Evolutionary conservation across 2,797 vertebrate species (phyloP), one percentile per base, ranked within the genome.

Genomic region (Enteromius argenteus): DNA sequence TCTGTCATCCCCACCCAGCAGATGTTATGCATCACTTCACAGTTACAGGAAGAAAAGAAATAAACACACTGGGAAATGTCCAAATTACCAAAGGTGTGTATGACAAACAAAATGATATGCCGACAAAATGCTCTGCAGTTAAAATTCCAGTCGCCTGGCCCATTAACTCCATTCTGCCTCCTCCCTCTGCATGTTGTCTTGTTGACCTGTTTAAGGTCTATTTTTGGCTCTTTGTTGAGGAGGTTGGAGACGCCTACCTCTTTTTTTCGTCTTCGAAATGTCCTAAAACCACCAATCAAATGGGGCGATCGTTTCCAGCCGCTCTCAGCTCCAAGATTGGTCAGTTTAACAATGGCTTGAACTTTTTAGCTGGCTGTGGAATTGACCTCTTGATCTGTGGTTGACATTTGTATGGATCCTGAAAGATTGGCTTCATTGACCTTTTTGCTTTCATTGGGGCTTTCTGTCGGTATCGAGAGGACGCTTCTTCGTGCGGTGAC

Each of bases 361-460:
- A 66, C 19, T 81, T 44, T 84, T 67, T 80, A 77, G 58, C 60
- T 60, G 66, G 69, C 84, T 68, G n/a, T 35, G 37, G 23, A 71
- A 32, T 73, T 37, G 35, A 78, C 68, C 64, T 84, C 60, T 87
- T 86, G 68, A 85, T 74, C 78, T 84, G 80, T 58, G 15, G n/a
- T 32, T 85, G 66, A 27, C 42, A 81, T 83, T 81, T 67, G n/a
- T 62, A 75, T 37, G 44, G 21, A 80, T 68, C 17, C 21, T 46
- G 42, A 85, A 75, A 79, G 49, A 73, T 42, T 7, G 62, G 17
- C 74, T 44, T 86, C 53, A 78, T 51, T 81, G 73, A 81, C 73
- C 84, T 78, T 82, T 58, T 21, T 1, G 32, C 19, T 76, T 44
- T 69, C 23, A 64, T 27, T 27, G n/a, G 53, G 64, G 53, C n/a